Evolutionary conservation across 2,113 vertebrate genomes (phyloP), one percentile per base, ranked within the genome.

Genomic region (Melanocharis versteri): DNA sequence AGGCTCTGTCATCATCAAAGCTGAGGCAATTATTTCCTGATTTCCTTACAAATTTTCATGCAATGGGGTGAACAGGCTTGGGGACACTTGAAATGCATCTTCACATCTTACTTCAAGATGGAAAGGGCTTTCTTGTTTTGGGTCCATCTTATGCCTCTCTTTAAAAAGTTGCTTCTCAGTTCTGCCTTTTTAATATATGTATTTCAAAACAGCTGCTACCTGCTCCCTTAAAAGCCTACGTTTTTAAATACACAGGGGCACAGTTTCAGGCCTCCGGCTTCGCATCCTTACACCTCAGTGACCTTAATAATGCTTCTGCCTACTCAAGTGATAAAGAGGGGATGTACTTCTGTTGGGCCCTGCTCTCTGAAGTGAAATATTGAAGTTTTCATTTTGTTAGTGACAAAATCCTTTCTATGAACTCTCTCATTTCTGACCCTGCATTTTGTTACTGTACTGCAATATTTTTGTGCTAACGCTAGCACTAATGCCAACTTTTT

Each of bases 301-400:
- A 97, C 92, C 94, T 88, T 95, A 93, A 96, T 95, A 97, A 92
- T 87, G 68, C 71, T 64, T 94, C 77, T 95, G 69, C 85, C 87
- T 94, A 81, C 89, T 95, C 93, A 96, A 96, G 87, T 83, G 92
- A 79, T 94, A 89, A 96, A 94, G 87, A 91, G 82, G 89, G 82
- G 61, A 85, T 88, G 87, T 91, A 53, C 66, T 94, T 90, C 78
- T 83, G 31, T 70, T 81, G 75, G 83, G 68, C 81, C n/a, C 31
- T 57, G 80, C 64, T 95, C 81, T 93, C 86, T 93, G 72, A 94
- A 95, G 88, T 93, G 93, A 95, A 96, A 91, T 94, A 82, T 19
- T 40, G 77, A 95, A 89, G 68, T 61, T 94, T 97, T 94, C 71
- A 73, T 83, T 95, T 82, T 94, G 90, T 86, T 76, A 82, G 88